Evolutionary conservation across 2,113 vertebrate genomes (phyloP).

Genomic region (Sclerurus mexicanus): DNA sequence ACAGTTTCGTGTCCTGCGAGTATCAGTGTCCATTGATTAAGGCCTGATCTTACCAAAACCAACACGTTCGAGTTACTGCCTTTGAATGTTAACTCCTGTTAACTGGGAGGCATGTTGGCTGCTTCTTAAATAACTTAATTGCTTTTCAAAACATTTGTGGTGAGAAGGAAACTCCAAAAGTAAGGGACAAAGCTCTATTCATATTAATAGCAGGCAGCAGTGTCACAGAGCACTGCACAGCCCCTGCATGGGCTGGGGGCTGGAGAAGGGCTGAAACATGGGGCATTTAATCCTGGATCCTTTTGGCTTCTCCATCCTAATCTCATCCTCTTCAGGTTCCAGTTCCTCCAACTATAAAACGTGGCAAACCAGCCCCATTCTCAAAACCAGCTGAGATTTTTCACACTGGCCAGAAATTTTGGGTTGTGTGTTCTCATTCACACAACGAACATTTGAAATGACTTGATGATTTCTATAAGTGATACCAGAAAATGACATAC

Average conservation of each 20-base stretch:
- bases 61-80: slow-evolving; percentile 1
- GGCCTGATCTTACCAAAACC: slow-evolving; percentile 38
- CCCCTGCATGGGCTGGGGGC: neutral
- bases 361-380: neutral
- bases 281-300: neutral
- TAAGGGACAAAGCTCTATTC: slow-evolving; percentile 63
- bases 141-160: slow-evolving; percentile 69
- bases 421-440: neutral
- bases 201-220: neutral
- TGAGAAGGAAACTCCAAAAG: slow-evolving; percentile 42
- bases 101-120: slow-evolving; percentile 46
- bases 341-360: neutral
- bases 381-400: neutral
- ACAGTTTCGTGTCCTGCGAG: neutral
- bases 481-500: neutral
- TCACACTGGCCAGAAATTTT: neutral
- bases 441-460: neutral
- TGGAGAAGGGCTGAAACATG: neutral
- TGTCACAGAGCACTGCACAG: neutral
- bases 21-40: slow-evolving; percentile 1
- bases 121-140: slow-evolving; percentile 66
- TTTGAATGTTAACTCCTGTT: slow-evolving; percentile 61
- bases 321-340: neutral
- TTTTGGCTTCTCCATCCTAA: neutral
- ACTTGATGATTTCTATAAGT: neutral